Evolutionary conservation across 2,888 invertebrate species (phyloP), one percentile per base, ranked within the genome.

Genomic region (Exephanes ischioxanthus): DNA sequence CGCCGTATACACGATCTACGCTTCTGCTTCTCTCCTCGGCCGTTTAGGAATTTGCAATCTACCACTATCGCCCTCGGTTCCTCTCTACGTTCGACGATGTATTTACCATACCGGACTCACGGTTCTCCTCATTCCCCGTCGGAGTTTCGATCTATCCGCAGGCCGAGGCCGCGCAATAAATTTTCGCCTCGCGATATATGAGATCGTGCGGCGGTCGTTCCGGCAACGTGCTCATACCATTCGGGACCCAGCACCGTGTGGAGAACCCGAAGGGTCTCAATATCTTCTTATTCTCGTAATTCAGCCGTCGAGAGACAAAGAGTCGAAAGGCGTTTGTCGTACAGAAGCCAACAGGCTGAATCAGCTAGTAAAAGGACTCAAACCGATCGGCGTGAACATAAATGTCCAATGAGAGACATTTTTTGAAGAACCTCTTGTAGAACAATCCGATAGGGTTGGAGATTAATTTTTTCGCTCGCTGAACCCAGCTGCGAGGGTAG

Each of bases 11-110:
- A 71, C 45, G 37, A 30, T 45, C 58, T 63, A 61, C 41, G 77
- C 66, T 67, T 66, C 37, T 22, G 75, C 68, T 68, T 41, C 26
- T 19, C 63, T 58, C 51, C 75, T 53, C 48, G 77, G 51, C 80
- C 72, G 79, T 84, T 86, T 82, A 67, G 83, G 86, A 85, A 87
- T 86, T 86, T 70, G 55, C 81, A 86, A 86, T 86, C 82, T 86
- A 86, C 71, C 61, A n/a, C 72, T 75, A 22, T 53, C 68, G 68
- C 63, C 22, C 26, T 22, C 66, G 45, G 77, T 45, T 66, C 72
- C 63, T 72, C 51, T 22, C 53, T 58, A 45, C 61, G 61, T 72
- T 77, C 58, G 72, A 58, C 80, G 68, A 80, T 80, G 77, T 71
- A 80, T 80, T 80, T 72, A 80, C 77, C 53, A 61, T 68, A 66